These are phyloP conservation scores for Megaustenia siamemsis DNA, from an alignment of 2,888 invertebrate genomes.

Conservation along the genomic window DNA sequence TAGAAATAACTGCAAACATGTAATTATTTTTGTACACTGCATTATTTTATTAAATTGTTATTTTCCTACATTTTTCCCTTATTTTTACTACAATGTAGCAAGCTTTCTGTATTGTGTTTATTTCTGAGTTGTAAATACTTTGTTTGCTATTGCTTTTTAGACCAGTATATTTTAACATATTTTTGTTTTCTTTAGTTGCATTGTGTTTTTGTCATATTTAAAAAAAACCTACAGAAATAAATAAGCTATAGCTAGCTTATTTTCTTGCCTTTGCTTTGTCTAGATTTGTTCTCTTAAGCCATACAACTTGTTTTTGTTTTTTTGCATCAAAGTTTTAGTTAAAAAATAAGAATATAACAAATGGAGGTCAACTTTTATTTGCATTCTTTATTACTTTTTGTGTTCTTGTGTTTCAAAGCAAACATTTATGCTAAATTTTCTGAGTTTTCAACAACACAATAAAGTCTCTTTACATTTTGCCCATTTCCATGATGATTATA, in stretches of 20 bases:
- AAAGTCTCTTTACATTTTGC: no score
- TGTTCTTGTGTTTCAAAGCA: background rate
- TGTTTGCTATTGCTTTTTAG: background rate
- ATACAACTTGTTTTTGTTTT: background rate
- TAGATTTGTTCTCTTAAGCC: background rate
- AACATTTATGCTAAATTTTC: no score
- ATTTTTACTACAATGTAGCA: background rate
- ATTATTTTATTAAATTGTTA: background rate
- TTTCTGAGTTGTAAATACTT: background rate
- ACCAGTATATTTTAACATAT: background rate
- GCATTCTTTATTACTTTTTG: background rate
- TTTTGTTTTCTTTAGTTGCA: slow-evolving; percentile 14
- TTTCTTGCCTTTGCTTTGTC: background rate
- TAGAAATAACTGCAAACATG: background rate
- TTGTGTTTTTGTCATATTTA: background rate
- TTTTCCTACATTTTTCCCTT: no score
- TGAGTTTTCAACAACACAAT: no score
- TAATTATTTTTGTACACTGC: background rate
- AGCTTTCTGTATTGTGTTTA: background rate
- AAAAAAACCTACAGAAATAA: no score
- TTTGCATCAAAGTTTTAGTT: slow-evolving; percentile 4
- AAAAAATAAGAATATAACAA: background rate
- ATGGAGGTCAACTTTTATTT: background rate
- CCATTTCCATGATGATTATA: background rate
- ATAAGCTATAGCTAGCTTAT: background rate